Conservation (phyloP, 2,113 vertebrate species). For the Sylvilagus bachmani region DNA sequence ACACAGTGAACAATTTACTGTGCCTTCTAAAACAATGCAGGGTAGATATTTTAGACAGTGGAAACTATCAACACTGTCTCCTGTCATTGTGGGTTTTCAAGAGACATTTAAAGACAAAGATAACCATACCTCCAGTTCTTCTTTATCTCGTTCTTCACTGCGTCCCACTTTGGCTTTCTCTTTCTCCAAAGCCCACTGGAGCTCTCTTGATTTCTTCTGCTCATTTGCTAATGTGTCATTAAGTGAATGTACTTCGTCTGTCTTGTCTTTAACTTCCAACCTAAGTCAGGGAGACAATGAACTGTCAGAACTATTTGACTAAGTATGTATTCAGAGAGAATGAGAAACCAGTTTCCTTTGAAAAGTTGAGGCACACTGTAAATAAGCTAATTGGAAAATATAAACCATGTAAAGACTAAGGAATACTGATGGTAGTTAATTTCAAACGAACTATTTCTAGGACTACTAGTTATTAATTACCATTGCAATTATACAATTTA, state of each 20-base stretch:
- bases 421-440: conserved; percentile 2
- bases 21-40: neutral
- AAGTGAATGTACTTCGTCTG: conserved; percentile 91
- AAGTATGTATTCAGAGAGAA: neutral
- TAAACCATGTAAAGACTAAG: neutral
- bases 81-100: conserved; percentile 1
- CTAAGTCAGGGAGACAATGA: conserved; percentile 85
- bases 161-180: conserved; percentile 91
- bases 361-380: neutral
- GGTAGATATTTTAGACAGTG: conserved; percentile 19
- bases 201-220: conserved; percentile 92
- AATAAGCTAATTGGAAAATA: conserved; percentile 44
- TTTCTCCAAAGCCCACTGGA: conserved; percentile 95
- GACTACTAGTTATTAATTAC: conserved; percentile 4
- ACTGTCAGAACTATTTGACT: neutral
- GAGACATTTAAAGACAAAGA: conserved; percentile 4
- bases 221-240: conserved; percentile 92
- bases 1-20: neutral
- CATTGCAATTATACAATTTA: neutral
- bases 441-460: conserved; percentile 53
- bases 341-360: neutral
- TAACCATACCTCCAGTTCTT: conserved; percentile 94
- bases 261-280: conserved; percentile 93
- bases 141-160: conserved; percentile 90
- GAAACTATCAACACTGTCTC: neutral